Evolutionary conservation across 1,140 invertebrate species (phyloP), one percentile per base, ranked within the genome.

Genomic region (Zaprionus vittiger): DNA sequence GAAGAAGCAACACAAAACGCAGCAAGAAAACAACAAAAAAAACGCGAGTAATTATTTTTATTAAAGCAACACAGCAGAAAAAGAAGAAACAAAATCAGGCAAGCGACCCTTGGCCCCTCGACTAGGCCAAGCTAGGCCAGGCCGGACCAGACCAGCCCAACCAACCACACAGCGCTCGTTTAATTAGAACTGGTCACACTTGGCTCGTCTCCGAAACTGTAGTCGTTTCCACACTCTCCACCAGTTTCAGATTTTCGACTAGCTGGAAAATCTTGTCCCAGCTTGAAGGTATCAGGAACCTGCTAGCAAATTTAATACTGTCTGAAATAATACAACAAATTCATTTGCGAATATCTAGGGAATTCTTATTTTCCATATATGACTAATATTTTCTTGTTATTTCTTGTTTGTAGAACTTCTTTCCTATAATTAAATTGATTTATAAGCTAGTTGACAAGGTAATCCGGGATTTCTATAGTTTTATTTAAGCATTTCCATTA

Each of bases 31-130:
- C 24, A 62, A 63, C 41, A 71, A 75, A 76, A 87, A 80, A 87
- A 79, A 81, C 67, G 65, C 74, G 61, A 78, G 84, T 79, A 87
- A 87, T 87, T 89, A 87, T 87, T 87, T 87, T 87, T 87, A 87
- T 83, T 89, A 74, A 87, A 87, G 38, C 60, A 80, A 77, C n/a
- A 71, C 28, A 31, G 69, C 22, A 73, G 59, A 65, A 72, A 73
- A 49, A 52, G 28, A 47, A 38, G 22, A 34, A 17, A 73, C 20
- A 80, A 37, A 60, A 38, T 68, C 56, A 66, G 38, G 22, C 72
- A 55, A 73, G 59, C 64, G 77, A 74, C 69, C 66, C 57, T 67
- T 57, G 74, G 80, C 67, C 38, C 57, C 37, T 37, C 49, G 28
- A 17, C 38, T 37, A 47, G 17, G 47, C 47, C 47, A 52, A 11